Base-by-base conservation (phyloP, 2,113 vertebrate species). In the Equus przewalskii region DNA sequence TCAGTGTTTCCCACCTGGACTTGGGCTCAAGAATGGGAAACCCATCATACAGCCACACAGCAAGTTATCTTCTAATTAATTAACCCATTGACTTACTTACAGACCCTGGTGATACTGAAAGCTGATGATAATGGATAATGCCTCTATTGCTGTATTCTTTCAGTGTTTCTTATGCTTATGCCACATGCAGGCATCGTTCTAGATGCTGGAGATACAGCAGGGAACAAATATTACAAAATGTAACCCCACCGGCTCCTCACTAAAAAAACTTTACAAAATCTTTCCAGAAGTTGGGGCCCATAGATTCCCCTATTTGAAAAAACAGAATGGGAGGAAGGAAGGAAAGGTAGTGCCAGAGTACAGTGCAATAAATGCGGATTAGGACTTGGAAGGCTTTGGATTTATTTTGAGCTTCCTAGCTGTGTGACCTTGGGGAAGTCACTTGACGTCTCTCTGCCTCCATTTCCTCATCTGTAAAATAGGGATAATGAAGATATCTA, bases 401-500 rank as follows among this genome's bases (percentile, higher is more conserved):
- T 46, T 85, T 56, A 65, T 76, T 78, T 69, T 56, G 28, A 58
- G 24, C 30, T 69, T 80, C 75, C 70, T 41, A 84, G n/a, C 64
- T 60, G 46, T 79, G 26, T 73, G 49, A 86, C 33, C 28, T 72
- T 73, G 49, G 24, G 41, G 56, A 91, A 85, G 51, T 72, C 19
- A 41, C 16, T 49, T 96, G 83, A 62, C 72, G 41, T 91, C n/a
- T 76, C 75, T 79, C 69, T 73, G 56, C 82, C 78, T 88, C 87
- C 54, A 21, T 62, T 64, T 87, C 78, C 33, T 92, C 67, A 56
- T 80, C 79, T 69, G 9, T 84, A 80, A 95, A 85, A 69, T 10
- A 54, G 30, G 14, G 51, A 41, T 70, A 80, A 64, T 10, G 14
- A 78, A 84, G 67, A 54, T 22, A 84, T 24, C 3, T 15, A 51